Evolutionary conservation across 2,113 vertebrate species (phyloP), one percentile per base, ranked within the genome.

Genomic region (Syngnathus typhle): DNA sequence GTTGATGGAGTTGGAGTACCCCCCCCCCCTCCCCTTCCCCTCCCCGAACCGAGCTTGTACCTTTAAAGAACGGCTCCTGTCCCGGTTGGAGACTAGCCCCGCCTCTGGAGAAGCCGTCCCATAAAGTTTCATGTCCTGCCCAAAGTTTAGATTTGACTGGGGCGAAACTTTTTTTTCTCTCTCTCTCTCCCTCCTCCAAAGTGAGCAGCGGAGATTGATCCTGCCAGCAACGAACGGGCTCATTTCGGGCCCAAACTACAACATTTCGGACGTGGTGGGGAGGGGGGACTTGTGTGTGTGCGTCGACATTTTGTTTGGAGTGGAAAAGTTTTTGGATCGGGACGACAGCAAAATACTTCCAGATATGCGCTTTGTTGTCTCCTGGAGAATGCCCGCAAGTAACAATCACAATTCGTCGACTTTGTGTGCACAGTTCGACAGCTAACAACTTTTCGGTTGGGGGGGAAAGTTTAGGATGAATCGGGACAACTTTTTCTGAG

Each of bases 81-180:
- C 79, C 78, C 82, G 81, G 65, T 79, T 79, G 72, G 66, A 76
- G 77, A 63, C 43, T 76, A 62, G 80, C 78, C 23, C 88, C 91
- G 78, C 89, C 89, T 36, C 76, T 44, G 75, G 71, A 68, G 82
- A 84, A 84, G 78, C 64, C 83, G 64, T 87, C 87, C 88, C 88
- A 84, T 87, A 88, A 90, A 91, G 88, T 91, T 91, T 89, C 82
- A 88, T 80, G 88, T 91, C 88, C 90, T 88, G 89, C 88, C 89
- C 90, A 88, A 89, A 91, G 86, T 91, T 90, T 81, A 83, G 82
- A 79, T 73, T 79, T 81, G 85, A 89, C 85, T 84, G 81, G 64
- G 78, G 80, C 77, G 78, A 84, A 90, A 88, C 72, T 85, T 86
- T 86, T 85, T 81, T 78, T 62, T 52, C 21, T 15, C 12, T 7